Conservation (phyloP, 2,797 vertebrate species). For the Enoplosus armatus region DNA sequence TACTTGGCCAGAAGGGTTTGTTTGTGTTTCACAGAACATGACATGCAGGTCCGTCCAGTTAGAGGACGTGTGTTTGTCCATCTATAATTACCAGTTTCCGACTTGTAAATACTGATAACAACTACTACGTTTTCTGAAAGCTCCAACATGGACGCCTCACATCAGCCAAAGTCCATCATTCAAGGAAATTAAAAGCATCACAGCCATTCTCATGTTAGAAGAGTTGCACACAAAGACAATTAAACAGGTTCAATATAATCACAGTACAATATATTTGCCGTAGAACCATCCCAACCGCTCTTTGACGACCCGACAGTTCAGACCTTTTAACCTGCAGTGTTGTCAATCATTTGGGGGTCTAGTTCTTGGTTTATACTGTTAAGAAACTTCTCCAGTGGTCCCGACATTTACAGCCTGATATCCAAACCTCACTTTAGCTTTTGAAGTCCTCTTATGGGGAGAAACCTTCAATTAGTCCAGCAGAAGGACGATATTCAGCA, state of each 20-base stretch:
- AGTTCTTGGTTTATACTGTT: no score
- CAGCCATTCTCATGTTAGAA: no score
- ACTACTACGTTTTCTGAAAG: no score
- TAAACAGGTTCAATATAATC: not conserved
- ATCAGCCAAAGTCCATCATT: no score
- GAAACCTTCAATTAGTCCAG: not conserved
- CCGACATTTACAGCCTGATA: not conserved
- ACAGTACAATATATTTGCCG: not conserved
- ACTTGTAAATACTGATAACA: no score
- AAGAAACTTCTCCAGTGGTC: not conserved
- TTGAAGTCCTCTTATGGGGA: not conserved
- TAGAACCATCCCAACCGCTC: not conserved
- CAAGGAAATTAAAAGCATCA: no score
- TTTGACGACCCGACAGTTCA: not conserved
- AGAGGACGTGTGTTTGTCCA: not conserved
- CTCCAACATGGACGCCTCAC: no score
- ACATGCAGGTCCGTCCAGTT: not conserved
- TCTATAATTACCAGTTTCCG: no score
- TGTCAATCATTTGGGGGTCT: not conserved
- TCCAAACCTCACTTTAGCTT: not conserved
- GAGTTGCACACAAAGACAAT: no score
- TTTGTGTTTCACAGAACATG: not conserved
- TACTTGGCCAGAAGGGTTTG: no score
- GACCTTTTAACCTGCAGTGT: no score
- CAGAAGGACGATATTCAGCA: not conserved